Base-by-base conservation (phyloP, 2,113 vertebrate genomes). In the Lanius ludovicianus region DNA sequence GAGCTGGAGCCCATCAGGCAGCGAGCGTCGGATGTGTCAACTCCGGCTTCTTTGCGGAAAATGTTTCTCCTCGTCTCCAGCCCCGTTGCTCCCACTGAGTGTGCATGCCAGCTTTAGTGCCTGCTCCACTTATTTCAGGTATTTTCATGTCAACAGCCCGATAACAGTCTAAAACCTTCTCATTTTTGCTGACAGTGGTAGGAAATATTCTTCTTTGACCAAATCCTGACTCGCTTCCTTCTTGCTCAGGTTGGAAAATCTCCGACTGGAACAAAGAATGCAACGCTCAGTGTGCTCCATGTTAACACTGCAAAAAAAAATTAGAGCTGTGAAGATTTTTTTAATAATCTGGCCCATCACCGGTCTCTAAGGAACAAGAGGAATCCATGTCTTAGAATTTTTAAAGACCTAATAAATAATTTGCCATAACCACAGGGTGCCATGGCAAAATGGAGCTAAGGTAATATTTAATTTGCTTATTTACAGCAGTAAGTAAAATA, bases 1-100 rank as follows among this genome's bases (percentile, higher is more conserved):
- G 82, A 96, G 94, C 94, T 95, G 93, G 87, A 92, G 94, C 87
- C 93, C 93, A 95, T 93, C 94, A 95, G 92, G 77, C 91, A 82
- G 87, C 20, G 4, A 87, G 63, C 15, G 15, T 67, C 30, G 8
- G 15, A 91, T 77, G 84, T 96, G 95, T 97, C 95, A 97, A 14
- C 89, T 87, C 65, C 78, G n/a, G 89, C 79, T 79, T 69, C 92
- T 94, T 22, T 11, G 90, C 76, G 81, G 81, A 88, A 96, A 95
- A 96, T 59, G 56, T 71, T 93, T 74, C 90, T 92, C 92, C 86
- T 25, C 6, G 9, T 91, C 93, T 94, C 67, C 90, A 80, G 79
- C 60, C 62, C 69, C 83, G 4, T 28, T 88, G 87, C 87, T 94
- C 93, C 88, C 92, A 46, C 37, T 53, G 88, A 92, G 88, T 87